Evolutionary conservation across 2,797 vertebrate species (phyloP).

Genomic region (Falco berigora): DNA sequence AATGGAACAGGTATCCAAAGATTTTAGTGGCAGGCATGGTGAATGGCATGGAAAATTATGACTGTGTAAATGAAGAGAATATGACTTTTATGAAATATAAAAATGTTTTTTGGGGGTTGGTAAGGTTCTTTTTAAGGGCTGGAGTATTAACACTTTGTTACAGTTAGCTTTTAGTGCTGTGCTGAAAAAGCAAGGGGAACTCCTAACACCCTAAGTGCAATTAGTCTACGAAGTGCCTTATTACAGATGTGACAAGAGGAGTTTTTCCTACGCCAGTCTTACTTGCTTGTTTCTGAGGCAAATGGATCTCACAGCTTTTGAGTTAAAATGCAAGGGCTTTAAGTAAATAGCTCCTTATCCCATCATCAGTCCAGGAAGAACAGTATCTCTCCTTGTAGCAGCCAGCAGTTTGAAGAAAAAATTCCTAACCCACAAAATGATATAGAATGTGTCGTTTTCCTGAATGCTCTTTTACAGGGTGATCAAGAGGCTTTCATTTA

Average conservation of each 20-base stretch:
- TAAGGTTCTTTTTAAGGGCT: neutral
- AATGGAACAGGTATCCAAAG: neutral
- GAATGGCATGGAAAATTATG: neutral
- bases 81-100: neutral
- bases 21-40: neutral
- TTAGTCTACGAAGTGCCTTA: neutral
- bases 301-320: conserved; percentile 2
- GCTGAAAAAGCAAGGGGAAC: neutral
- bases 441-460: conserved; percentile 60
- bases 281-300: neutral
- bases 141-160: neutral
- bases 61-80: neutral
- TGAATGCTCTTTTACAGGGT: conserved; percentile 65
- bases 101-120: neutral
- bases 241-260: neutral
- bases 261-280: neutral
- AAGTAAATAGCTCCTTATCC: conserved; percentile 28
- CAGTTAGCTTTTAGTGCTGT: neutral
- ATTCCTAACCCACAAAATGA: conserved; percentile 31
- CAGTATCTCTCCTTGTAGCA: conserved; percentile 14
- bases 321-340: conserved; percentile 31
- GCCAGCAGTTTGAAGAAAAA: conserved; percentile 25
- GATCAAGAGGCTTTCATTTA: conserved; percentile 72
- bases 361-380: conserved; percentile 12
- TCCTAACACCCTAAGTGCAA: neutral